These are phyloP conservation scores for Microchrysa polita DNA, from an alignment of 2,888 invertebrate species.

Conservation along the genomic window DNA sequence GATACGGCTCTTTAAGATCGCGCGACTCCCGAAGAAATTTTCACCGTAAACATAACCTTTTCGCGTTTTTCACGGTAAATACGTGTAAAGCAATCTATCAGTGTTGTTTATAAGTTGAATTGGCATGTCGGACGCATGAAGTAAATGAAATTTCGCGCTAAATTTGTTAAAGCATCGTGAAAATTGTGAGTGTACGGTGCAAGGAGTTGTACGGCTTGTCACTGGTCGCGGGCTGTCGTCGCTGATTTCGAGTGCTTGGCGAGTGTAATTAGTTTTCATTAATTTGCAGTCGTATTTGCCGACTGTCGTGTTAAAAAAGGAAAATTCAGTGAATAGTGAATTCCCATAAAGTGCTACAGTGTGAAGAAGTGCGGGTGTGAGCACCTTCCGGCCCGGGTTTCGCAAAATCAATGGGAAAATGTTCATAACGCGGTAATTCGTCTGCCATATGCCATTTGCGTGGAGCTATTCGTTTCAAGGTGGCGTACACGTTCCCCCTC, in stretches of 20 bases:
- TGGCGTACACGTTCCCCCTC: conserved; percentile 38
- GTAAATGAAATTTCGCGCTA: conserved; percentile 9
- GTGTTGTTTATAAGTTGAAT: not conserved
- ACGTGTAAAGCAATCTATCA: not conserved
- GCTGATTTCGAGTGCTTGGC: conserved; percentile 14
- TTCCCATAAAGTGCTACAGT: not conserved
- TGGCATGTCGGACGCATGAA: not conserved
- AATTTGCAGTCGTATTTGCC: not conserved
- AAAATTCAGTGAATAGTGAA: not conserved
- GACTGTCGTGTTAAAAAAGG: not conserved
- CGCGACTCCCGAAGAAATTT: conserved; percentile 44
- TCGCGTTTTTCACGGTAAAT: conserved; percentile 46
- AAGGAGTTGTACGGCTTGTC: conserved; percentile 33
- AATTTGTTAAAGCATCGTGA: conserved; percentile 16
- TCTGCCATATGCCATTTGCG: conserved; percentile 55
- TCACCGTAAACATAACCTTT: conserved; percentile 51
- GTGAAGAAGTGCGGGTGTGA: not conserved
- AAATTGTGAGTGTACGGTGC: conserved; percentile 12
- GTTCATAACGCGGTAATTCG: conserved; percentile 57
- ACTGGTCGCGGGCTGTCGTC: conserved; percentile 24
- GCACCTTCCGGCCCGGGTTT: conserved; percentile 32
- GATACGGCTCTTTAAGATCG: conserved; percentile 35
- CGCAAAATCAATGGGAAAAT: conserved; percentile 58
- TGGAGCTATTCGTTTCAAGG: conserved; percentile 44
- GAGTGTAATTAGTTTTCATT: not conserved